Base-by-base conservation (phyloP, 2,888 invertebrate species). In the Blastobasis lacticolella region DNA sequence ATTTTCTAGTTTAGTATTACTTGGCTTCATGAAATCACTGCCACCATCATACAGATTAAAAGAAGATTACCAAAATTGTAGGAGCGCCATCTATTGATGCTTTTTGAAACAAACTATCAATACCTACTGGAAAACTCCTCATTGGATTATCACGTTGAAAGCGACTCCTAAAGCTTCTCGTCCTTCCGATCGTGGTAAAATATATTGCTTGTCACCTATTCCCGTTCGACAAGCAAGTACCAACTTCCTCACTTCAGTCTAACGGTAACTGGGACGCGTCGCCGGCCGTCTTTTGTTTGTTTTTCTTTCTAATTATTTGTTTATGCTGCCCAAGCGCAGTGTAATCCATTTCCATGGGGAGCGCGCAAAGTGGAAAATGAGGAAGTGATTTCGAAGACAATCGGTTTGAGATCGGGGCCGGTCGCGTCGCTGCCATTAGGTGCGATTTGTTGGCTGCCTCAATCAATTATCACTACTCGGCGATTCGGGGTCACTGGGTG, bases 381-480 rank as follows among this genome's bases (percentile, higher is more conserved):
- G 61, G 58, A 55, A 62, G 61, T 62, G 57, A 64, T 67, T 70
- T 66, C 48, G 61, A 62, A 62, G 64, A 66, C 67, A 69, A 69
- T 71, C 57, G 55, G 48, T 60, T 63, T 61, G 66, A 64, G 66
- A 71, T 64, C 62, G 65, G 60, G 66, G 66, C 63, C 67, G 54
- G 38, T 59, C 57, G 53, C 50, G 45, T 51, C 48, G 52, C 54
- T 49, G 52, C 59, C 61, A 64, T 65, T 64, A 61, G 59, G 59
- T 61, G 62, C 48, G 52, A 50, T 50, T 50, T 52, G 38, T 46
- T 52, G 56, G 57, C 52, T 56, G 50, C 54, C 54, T 62, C 57
- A 61, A 70, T 68, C 67, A 70, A 69, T 67, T 67, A 71, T 69
- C 63, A 53, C 59, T 55, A 60, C 60, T 59, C 58, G 37, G 38